Base-by-base conservation (phyloP, 1,140 invertebrate genomes). In the Drosophila punjabiensis region DNA sequence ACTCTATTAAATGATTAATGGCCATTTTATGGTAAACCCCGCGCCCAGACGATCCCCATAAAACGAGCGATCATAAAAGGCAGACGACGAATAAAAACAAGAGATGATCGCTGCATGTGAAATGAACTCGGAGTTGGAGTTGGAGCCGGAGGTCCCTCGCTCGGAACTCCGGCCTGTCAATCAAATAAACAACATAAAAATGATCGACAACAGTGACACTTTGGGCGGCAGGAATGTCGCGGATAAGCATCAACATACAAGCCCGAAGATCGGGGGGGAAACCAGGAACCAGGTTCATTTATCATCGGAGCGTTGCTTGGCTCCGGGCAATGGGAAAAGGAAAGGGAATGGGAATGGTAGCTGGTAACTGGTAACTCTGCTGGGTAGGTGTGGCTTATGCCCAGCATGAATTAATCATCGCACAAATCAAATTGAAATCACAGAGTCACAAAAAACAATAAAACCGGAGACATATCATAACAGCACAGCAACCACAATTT, bases 181-280 rank as follows among this genome's bases (percentile, higher is more conserved):
- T 88, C 85, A 88, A 85, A 76, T 73, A 47, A 61, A 65, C 41
- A 79, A 73, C 84, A 88, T 88, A 89, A 88, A 88, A 88, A 88
- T 88, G 85, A 88, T 88, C 85, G 85, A 88, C 85, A 88, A 89
- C 85, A 88, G 88, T 89, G 85, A 88, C 85, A 88, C 85, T 89
- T 85, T 88, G 85, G 85, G 85, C 85, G 85, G 85, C 86, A 90
- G 86, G 85, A 88, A 88, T 88, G 85, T 89, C 85, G 87, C 85
- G 81, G 85, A 88, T 88, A 88, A 88, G 55, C 69, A 88, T 88
- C 85, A 61, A 75, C 63, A 41, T 14, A 71, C 43, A 73, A 24
- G 56, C 47, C 53, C 30, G 13, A 59, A 60, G 77, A 84, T 79
- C 62, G 73, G 73, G 24, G 30, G 33, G 24, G 24, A 24, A 24